Percentiles rank a stretch among this genome's conserved stretches.
phyloP scores from a whole-genome alignment of 2,888 invertebrate genomes.

The Aleiodes testaceus region DNA sequence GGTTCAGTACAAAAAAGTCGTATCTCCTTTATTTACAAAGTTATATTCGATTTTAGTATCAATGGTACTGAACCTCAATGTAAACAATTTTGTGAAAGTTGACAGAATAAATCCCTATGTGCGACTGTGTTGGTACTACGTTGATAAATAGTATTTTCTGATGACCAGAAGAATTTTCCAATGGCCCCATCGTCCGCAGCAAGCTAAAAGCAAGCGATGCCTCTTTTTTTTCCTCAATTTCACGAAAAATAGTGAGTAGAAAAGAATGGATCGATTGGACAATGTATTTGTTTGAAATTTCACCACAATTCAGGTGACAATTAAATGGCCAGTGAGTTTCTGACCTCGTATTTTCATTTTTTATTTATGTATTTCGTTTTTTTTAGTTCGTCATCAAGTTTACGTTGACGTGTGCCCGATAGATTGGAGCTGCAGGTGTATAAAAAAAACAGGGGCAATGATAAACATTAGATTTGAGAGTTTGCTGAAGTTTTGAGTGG shows the following conservation, averaged over 20 bases:
- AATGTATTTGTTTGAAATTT: no score
- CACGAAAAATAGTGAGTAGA: no score
- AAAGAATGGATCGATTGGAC: no score
- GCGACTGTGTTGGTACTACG: not conserved
- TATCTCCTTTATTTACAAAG: not conserved
- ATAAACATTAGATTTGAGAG: not conserved
- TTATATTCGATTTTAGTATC: no score
- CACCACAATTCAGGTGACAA: no score
- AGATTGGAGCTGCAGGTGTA: not conserved
- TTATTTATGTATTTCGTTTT: not conserved
- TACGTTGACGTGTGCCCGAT: conserved; percentile 8
- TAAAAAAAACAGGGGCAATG: not conserved
- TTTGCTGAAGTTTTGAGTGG: not conserved
- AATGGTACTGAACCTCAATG: no score
- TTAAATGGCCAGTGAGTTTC: conserved; percentile 1
- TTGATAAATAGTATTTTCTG: not conserved
- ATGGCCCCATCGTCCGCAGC: no score
- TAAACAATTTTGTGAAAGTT: no score
- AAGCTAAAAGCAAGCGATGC: no score
- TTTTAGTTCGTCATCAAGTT: not conserved
- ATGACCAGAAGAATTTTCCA: no score
- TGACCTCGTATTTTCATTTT: not conserved
- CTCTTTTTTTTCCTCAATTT: no score
- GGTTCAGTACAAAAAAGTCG: no score
- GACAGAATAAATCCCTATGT: conserved; percentile 1